Conservation (phyloP, 2,888 invertebrate species). For the Drosophila planitibia region DNA sequence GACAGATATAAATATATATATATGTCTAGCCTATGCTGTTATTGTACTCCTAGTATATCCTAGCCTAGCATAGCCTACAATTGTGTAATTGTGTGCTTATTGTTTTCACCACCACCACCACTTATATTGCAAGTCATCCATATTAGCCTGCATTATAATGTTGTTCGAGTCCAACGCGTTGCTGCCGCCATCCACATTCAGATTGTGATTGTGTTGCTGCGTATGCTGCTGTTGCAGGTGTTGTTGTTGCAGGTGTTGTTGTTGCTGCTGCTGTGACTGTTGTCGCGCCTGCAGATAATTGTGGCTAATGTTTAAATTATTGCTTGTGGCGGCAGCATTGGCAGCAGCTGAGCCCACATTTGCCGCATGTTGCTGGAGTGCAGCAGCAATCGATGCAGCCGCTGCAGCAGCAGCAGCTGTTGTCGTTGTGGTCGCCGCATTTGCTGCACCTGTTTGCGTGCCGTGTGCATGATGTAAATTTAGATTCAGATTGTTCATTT, state of each 20-base stretch:
- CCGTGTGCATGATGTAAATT: constrained; percentile 78
- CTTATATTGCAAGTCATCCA: constrained; percentile 84
- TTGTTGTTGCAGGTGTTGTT: constrained; percentile 52
- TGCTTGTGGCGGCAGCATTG: constrained; percentile 55
- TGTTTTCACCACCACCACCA: constrained; percentile 84
- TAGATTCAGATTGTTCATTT: constrained; percentile 83
- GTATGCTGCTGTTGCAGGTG: constrained; percentile 50
- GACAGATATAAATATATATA: constrained; percentile 6
- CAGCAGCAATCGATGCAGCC: constrained; percentile 63
- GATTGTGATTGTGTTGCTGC: constrained; percentile 70
- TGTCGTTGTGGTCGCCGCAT: constrained; percentile 77
- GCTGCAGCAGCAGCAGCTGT: constrained; percentile 74
- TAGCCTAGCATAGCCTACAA: constrained; percentile 67
- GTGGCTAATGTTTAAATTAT: constrained; percentile 73
- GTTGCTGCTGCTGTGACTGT: constrained; percentile 59
- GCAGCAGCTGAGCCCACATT: constrained; percentile 60
- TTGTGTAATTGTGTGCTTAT: constrained; percentile 34
- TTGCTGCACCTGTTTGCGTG: constrained; percentile 76
- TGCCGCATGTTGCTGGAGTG: constrained; percentile 62
- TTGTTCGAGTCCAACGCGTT: constrained; percentile 85
- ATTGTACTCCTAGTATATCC: constrained; percentile 19
- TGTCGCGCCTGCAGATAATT: constrained; percentile 69
- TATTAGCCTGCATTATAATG: constrained; percentile 84
- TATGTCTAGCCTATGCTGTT: constrained; percentile 32
- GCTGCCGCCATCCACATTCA: constrained; percentile 68